Conservation (phyloP, 2,888 invertebrate species). For the Uloborus plumipes region DNA sequence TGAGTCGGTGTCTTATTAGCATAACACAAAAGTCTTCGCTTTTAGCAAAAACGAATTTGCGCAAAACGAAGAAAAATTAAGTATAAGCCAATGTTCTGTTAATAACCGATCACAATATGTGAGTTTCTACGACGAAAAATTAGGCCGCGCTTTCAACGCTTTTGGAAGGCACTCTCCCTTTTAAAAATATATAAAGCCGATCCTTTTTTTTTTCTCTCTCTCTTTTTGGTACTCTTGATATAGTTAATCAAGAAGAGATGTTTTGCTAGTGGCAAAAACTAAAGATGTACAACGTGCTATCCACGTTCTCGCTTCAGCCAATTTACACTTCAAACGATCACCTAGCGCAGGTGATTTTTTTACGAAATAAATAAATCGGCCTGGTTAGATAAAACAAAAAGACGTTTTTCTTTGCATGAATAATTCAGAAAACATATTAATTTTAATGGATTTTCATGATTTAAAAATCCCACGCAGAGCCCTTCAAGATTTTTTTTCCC, state of each 20-base stretch:
- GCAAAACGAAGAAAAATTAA: slow-evolving; percentile 29
- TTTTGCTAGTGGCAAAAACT: slow-evolving; percentile 50
- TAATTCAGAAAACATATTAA: slow-evolving; percentile 60
- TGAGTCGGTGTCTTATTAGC: slow-evolving; percentile 49
- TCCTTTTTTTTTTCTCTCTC: slow-evolving; percentile 16
- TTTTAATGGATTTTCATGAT: slow-evolving; percentile 58
- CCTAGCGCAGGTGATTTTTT: slow-evolving; percentile 15
- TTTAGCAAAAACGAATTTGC: slow-evolving; percentile 42
- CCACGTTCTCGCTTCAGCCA: slow-evolving; percentile 47
- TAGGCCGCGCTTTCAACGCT: slow-evolving; percentile 29
- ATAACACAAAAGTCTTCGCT: slow-evolving; percentile 54
- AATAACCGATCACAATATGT: slow-evolving; percentile 60
- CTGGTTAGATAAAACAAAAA: slow-evolving; percentile 53
- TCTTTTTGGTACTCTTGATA: slow-evolving; percentile 39
- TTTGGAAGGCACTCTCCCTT: slow-evolving; percentile 22
- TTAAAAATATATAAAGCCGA: slow-evolving; percentile 29
- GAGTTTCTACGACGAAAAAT: slow-evolving; percentile 41
- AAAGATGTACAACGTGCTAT: slow-evolving; percentile 30
- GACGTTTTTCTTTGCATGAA: slow-evolving; percentile 56
- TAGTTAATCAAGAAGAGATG: slow-evolving; percentile 57
- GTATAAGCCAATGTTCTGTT: slow-evolving; percentile 55
- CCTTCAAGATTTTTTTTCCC: slow-evolving; percentile 34
- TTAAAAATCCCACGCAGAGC: slow-evolving; percentile 48
- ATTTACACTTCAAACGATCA: slow-evolving; percentile 58
- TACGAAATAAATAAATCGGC: slow-evolving; percentile 48